phyloP scores from a whole-genome alignment of 1,140 invertebrate species.

The Drosophila arizonae region DNA sequence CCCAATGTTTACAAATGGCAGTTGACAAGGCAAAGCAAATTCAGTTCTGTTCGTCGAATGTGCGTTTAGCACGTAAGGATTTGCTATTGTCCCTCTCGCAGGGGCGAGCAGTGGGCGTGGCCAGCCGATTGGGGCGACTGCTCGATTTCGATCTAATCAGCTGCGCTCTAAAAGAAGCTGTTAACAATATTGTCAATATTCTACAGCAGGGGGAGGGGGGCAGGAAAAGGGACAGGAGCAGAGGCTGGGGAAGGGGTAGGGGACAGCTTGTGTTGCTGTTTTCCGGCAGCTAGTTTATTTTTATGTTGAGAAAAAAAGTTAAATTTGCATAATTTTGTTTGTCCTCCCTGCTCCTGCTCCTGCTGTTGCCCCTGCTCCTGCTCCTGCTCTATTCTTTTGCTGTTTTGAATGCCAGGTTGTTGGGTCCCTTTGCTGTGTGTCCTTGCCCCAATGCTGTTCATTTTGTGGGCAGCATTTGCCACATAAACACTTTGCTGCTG shows the following conservation, averaged over 20 bases:
- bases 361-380: neutral
- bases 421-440: slow-evolving; percentile 49
- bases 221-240: too few relatives aligned
- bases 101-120: neutral
- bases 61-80: slow-evolving; percentile 58
- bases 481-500: slow-evolving; percentile 76
- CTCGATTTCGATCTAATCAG: slow-evolving; percentile 68
- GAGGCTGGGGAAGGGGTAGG: too few relatives aligned
- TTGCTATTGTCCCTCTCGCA: slow-evolving; percentile 5
- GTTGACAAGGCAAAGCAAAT: slow-evolving; percentile 37
- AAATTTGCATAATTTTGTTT: slow-evolving; percentile 66
- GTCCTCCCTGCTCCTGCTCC: too few relatives aligned
- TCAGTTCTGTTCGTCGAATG: slow-evolving; percentile 26
- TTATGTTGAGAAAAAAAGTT: slow-evolving; percentile 67
- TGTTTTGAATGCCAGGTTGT: slow-evolving; percentile 24
- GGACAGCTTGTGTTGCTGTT: neutral
- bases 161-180: slow-evolving; percentile 69
- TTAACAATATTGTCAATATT: slow-evolving; percentile 78
- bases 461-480: slow-evolving; percentile 62
- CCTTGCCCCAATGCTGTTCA: slow-evolving; percentile 49
- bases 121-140: neutral
- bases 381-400: slow-evolving; percentile 3
- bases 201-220: slow-evolving; percentile 11
- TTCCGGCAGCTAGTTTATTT: slow-evolving; percentile 64
- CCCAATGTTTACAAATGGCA: slow-evolving; percentile 58